Percentiles rank a stretch among this genome's conserved stretches.
These are phyloP conservation scores for Caerostris darwini DNA, from an alignment of 1,140 invertebrate genomes.

Conservation along the genomic window DNA sequence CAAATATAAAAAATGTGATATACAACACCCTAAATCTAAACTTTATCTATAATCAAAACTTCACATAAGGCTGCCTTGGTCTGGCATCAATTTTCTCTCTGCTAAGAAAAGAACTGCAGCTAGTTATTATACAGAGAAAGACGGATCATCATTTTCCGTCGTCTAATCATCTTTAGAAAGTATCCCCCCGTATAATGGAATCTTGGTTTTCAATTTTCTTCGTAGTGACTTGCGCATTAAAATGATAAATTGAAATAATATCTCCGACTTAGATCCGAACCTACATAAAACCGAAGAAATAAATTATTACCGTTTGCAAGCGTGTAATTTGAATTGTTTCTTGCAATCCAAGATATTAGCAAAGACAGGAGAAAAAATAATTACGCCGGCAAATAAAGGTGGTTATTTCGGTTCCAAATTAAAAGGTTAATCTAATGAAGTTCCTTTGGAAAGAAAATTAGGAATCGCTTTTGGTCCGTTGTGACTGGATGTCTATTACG, in stretches of 20 bases:
- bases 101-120: not conserved
- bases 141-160: constrained; percentile 5
- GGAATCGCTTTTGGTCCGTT: not conserved
- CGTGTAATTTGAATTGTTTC: constrained; percentile 42
- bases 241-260: constrained; percentile 64
- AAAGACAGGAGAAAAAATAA: not conserved
- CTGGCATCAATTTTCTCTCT: not conserved
- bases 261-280: not conserved
- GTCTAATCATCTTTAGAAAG: not conserved
- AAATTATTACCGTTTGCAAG: not conserved
- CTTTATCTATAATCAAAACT: not conserved
- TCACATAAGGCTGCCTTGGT: not conserved
- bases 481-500: not conserved
- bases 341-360: not conserved
- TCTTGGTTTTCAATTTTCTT: constrained; percentile 53
- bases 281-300: not conserved
- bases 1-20: not conserved
- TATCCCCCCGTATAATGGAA: not conserved
- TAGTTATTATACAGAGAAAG: constrained; percentile 35
- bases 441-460: not conserved
- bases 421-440: constrained; percentile 17
- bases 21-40: not conserved
- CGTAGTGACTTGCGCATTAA: constrained; percentile 26
- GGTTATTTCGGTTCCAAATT: not conserved
- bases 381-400: not conserved